A percentile compares a stretch with the other conserved stretches of the same genome.
phyloP scores from a whole-genome alignment of 2,113 vertebrate genomes.

The Clupea harengus region DNA sequence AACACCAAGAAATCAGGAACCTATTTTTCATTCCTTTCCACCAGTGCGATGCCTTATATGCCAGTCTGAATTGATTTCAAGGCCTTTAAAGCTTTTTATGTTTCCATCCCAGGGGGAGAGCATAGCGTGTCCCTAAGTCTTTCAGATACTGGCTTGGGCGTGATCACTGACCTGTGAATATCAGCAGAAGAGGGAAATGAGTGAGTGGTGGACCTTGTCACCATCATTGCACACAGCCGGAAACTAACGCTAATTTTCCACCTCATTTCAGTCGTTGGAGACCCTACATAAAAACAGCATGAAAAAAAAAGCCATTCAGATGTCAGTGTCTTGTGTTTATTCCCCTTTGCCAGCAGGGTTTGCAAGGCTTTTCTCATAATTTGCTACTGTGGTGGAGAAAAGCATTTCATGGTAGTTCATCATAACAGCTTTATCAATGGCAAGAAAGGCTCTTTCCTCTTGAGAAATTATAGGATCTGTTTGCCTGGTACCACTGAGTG shows the following conservation, averaged over 20 bases:
- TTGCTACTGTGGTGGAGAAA: not conserved
- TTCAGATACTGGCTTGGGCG: constrained; percentile 13
- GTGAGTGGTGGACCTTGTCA: constrained; percentile 36
- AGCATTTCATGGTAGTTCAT: not conserved
- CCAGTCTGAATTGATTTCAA: constrained; percentile 8
- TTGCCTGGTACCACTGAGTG: not conserved
- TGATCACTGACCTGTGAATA: constrained; percentile 54
- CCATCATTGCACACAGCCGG: constrained; percentile 43
- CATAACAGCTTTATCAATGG: not conserved
- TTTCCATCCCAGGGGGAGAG: constrained; percentile 6
- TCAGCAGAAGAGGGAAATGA: constrained; percentile 34
- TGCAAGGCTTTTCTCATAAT: not conserved
- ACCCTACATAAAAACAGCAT: constrained; percentile 39
- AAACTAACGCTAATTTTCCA: constrained; percentile 51
- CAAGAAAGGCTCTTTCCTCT: not conserved
- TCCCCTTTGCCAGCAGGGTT: not conserved
- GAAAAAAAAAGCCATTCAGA: not conserved
- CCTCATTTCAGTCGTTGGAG: constrained; percentile 45
- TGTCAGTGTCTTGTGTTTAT: not conserved
- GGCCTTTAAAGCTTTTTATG: not conserved
- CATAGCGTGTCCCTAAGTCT: not conserved
- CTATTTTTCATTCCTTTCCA: not conserved
- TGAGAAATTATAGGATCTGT: not conserved
- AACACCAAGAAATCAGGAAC: not conserved
- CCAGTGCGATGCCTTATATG: not conserved